Percentiles rank a stretch among this genome's conserved stretches.
phyloP scores from a whole-genome alignment of 2,113 vertebrate genomes.

The Channa argus region DNA sequence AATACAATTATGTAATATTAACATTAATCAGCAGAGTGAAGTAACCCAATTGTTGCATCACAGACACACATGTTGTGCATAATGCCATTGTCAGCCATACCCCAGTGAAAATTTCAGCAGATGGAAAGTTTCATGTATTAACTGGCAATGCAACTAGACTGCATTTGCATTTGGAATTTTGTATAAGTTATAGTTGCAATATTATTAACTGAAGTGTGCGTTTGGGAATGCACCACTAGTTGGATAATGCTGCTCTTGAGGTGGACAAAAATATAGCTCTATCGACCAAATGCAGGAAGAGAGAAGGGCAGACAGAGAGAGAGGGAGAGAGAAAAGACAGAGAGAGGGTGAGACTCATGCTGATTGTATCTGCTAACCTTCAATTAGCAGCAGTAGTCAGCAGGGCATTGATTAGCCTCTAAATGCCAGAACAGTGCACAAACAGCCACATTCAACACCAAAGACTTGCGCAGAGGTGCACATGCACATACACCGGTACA shows the following conservation, averaged over 20 bases:
- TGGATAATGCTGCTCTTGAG: constrained; percentile 15
- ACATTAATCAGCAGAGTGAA: not conserved
- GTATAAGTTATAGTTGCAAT: no score
- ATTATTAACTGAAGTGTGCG: not conserved
- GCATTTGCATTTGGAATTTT: constrained; percentile 2
- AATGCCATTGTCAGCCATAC: not conserved
- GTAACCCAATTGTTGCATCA: not conserved
- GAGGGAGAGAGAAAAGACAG: constrained; percentile 4
- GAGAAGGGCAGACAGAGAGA: constrained; percentile 35
- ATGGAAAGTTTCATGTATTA: not conserved
- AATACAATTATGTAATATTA: not conserved
- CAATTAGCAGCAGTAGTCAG: constrained; percentile 84
- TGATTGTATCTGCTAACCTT: constrained; percentile 84
- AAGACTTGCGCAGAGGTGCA: constrained; percentile 18
- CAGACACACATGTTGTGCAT: not conserved
- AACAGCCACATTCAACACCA: constrained; percentile 38
- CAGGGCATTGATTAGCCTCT: constrained; percentile 81
- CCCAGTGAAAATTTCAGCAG: not conserved
- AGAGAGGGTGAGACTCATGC: constrained; percentile 55
- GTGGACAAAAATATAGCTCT: constrained; percentile 48
- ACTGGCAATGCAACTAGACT: not conserved
- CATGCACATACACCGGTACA: not conserved
- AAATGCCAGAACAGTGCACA: constrained; percentile 80
- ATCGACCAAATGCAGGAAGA: constrained; percentile 61
- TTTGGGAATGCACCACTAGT: not conserved